Percentiles rank a stretch among this genome's conserved stretches.
These are phyloP conservation scores for Dicaeum eximium DNA, from an alignment of 2,113 vertebrate genomes.

Conservation along the genomic window DNA sequence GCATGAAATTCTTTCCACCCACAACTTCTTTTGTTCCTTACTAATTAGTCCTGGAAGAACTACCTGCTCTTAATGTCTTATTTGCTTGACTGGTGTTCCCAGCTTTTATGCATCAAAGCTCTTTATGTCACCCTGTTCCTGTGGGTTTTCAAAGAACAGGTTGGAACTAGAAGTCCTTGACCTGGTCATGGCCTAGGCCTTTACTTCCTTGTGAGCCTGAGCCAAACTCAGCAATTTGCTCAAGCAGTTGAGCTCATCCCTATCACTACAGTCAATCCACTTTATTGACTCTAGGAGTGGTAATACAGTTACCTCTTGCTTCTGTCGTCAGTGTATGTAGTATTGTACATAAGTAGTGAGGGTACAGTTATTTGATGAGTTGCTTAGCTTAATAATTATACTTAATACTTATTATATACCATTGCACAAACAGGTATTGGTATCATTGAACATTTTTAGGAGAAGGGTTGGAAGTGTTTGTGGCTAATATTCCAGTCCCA, in stretches of 20 bases:
- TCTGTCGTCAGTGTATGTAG: rapidly evolving
- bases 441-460: background rate
- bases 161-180: background rate
- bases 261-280: background rate
- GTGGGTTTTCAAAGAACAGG: background rate
- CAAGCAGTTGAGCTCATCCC: background rate
- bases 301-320: background rate
- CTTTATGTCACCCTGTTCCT: background rate
- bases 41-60: background rate
- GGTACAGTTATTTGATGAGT: background rate
- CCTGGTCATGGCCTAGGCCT: background rate
- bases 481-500: background rate
- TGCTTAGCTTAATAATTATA: background rate
- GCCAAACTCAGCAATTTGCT: background rate
- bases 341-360: background rate
- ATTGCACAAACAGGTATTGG: background rate
- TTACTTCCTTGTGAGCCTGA: background rate
- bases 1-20: background rate
- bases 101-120: background rate
- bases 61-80: background rate
- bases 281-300: background rate
- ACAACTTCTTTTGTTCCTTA: background rate
- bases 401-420: background rate
- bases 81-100: background rate
- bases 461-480: background rate